Percentiles rank a stretch among this genome's conserved stretches.
phyloP scores from a whole-genome alignment of 2,113 vertebrate species.

The Prochilodus magdalenae region DNA sequence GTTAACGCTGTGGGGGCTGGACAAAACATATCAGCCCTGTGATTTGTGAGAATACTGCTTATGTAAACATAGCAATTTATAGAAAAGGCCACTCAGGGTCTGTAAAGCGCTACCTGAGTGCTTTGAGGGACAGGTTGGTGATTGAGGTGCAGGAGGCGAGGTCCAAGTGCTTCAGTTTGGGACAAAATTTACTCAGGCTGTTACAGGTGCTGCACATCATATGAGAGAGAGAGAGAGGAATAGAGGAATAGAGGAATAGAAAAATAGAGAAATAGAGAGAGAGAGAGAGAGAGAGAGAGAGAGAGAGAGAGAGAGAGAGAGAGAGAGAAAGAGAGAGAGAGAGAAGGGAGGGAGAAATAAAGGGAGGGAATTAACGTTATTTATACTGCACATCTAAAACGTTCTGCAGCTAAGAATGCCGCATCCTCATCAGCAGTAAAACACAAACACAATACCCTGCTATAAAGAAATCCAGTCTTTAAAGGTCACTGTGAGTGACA shows the following conservation, averaged over 20 bases:
- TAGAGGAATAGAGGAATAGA: not conserved
- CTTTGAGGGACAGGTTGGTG: slow-evolving; percentile 98
- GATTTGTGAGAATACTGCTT: too few species aligned
- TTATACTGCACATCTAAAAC: too few species aligned
- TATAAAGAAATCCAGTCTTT: too few species aligned
- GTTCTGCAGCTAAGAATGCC: too few species aligned
- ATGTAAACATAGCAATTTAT: too few species aligned
- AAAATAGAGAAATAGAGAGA: not conserved
- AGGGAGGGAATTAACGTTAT: not conserved
- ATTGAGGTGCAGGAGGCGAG: slow-evolving; percentile 97
- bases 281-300: not conserved
- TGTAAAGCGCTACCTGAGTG: slow-evolving; percentile 83
- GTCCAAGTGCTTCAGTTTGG: slow-evolving; percentile 96
- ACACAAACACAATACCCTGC: too few species aligned
- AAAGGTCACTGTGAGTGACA: not conserved
- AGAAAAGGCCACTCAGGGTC: too few species aligned
- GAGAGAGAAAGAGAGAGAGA: too few species aligned
- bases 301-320: too few species aligned
- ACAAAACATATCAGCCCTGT: too few species aligned
- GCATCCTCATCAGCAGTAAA: too few species aligned
- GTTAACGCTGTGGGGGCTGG: too few species aligned
- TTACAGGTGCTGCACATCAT: slow-evolving; percentile 87
- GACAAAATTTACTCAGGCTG: slow-evolving; percentile 99
- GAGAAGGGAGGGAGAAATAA: not conserved
- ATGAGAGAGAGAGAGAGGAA: slow-evolving; percentile 17